Conservation (phyloP, 2,113 vertebrate genomes). For the Rhinolophus ferrumequinum region DNA sequence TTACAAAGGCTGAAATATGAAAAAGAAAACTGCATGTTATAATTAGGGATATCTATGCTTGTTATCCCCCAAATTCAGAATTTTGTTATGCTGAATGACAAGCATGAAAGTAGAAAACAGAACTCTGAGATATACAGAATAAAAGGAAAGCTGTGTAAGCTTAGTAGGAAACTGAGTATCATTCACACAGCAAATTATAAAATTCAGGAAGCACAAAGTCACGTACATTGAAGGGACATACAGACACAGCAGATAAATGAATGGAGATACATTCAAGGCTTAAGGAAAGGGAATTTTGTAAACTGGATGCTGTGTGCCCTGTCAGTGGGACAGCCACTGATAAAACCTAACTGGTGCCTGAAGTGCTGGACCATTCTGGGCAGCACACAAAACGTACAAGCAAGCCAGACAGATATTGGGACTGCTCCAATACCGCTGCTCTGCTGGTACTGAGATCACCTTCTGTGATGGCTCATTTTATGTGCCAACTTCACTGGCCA, state of each 20-base stretch:
- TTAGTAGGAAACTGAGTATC: not conserved
- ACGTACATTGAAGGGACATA: not conserved
- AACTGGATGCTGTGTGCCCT: not conserved
- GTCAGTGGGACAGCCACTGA: not conserved
- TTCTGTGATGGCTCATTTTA: not conserved
- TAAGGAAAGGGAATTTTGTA: not conserved
- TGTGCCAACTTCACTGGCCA: not conserved
- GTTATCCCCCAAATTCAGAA: not conserved
- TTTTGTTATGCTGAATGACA: not conserved
- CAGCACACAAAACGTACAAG: not conserved
- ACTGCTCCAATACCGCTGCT: not conserved
- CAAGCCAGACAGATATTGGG: not conserved
- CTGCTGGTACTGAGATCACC: not conserved
- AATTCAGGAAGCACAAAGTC: not conserved
- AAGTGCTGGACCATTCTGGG: fast-evolving
- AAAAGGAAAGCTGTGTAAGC: not conserved
- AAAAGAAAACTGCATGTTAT: not conserved
- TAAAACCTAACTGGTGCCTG: not conserved
- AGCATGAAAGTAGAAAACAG: not conserved
- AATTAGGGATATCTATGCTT: not conserved
- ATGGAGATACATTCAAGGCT: not conserved
- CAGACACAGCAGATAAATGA: not conserved
- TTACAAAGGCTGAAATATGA: not conserved
- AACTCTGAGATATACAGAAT: not conserved
- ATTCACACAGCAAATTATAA: not conserved